phyloP scores from a whole-genome alignment of 2,113 vertebrate species.

The Pionites leucogaster region DNA sequence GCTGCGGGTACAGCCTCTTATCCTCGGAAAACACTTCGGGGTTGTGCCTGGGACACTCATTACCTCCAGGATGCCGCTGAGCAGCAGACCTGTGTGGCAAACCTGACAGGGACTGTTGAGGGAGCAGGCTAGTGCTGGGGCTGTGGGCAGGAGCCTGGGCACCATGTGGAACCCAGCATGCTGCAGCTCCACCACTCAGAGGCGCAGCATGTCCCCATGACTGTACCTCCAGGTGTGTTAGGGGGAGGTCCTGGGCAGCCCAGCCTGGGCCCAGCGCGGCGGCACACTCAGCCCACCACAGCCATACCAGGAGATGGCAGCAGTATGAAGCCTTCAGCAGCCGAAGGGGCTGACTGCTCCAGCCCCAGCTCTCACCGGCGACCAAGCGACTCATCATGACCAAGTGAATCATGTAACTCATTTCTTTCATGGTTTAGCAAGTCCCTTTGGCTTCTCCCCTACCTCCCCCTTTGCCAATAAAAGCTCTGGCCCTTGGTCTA shows the following conservation, averaged over 20 bases:
- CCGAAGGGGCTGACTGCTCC: not conserved
- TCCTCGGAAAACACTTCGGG: not conserved
- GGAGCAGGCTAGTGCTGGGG: not conserved
- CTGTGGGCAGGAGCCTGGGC: not conserved
- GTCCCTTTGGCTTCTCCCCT: not conserved
- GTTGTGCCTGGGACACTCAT: fast-evolving
- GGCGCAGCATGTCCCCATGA: fast-evolving
- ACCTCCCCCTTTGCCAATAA: not conserved
- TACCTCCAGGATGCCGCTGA: fast-evolving
- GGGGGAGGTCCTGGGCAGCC: not conserved
- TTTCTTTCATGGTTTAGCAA: not conserved
- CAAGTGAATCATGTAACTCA: no score
- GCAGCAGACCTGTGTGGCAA: fast-evolving
- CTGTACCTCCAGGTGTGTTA: fast-evolving
- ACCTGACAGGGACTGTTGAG: not conserved
- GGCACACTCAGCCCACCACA: fast-evolving
- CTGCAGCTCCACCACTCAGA: fast-evolving
- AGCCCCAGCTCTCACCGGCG: fast-evolving
- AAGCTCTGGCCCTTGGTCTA: fast-evolving
- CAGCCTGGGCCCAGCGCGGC: fast-evolving
- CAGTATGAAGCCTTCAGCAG: fast-evolving
- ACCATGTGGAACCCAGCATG: fast-evolving
- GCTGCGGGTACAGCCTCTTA: no score
- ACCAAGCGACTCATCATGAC: not conserved
- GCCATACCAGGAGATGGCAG: not conserved